Conservation (phyloP, 2,113 vertebrate genomes). For the Rhea americana region DNA sequence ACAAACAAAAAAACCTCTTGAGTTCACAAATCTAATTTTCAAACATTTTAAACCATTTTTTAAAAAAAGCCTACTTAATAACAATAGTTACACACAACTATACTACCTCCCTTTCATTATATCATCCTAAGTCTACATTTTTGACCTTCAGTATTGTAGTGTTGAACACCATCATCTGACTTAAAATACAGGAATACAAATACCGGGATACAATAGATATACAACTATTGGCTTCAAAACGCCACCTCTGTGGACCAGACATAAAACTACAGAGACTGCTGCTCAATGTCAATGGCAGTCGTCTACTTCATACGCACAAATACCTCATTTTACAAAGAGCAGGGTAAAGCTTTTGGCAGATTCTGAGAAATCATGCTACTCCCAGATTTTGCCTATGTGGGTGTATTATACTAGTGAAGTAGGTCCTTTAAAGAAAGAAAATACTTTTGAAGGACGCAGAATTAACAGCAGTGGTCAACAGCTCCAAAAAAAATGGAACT, state of each 20-base stretch:
- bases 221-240: not conserved
- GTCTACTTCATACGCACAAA: not conserved
- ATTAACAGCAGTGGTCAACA: not conserved
- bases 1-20: not conserved
- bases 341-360: not conserved
- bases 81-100: not conserved
- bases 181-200: not conserved
- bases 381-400: not conserved
- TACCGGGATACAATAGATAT: not conserved
- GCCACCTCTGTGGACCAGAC: not conserved
- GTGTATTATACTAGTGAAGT: rapidly evolving
- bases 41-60: not conserved
- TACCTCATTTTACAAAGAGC: not conserved
- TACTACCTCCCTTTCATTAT: not conserved
- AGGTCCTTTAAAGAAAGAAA: too few species aligned
- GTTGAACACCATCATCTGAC: not conserved
- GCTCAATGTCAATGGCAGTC: not conserved
- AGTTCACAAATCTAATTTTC: not conserved
- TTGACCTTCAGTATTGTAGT: not conserved
- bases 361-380: not conserved
- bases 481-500: not conserved
- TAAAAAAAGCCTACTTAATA: not conserved
- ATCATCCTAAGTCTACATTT: not conserved
- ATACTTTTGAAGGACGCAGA: not conserved
- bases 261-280: not conserved